Evolutionary conservation across 2,888 invertebrate species (phyloP).

Genomic region (Drosophila mulleri): DNA sequence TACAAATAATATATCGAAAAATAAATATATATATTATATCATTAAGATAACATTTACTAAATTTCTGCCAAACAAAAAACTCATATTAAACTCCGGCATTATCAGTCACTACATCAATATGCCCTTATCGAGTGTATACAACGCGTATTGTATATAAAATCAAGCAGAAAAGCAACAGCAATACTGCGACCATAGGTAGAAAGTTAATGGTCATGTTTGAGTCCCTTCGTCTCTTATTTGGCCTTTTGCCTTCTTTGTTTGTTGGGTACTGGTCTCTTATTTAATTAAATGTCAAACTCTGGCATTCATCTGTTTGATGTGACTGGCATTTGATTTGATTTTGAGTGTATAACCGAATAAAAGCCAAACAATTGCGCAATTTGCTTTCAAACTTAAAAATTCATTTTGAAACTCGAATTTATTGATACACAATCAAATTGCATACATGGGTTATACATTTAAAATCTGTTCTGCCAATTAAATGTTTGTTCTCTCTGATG

Average conservation of each 20-base stretch:
- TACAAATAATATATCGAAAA: too few relatives aligned
- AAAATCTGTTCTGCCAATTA: not conserved
- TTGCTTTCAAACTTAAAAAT: constrained; percentile 20
- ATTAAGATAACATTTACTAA: not conserved
- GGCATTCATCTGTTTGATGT: constrained; percentile 31
- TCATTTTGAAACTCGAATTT: not conserved
- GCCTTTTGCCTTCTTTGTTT: not conserved
- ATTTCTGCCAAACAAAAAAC: not conserved
- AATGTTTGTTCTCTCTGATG: not conserved
- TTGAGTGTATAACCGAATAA: constrained; percentile 24
- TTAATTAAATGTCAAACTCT: constrained; percentile 78
- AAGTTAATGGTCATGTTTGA: constrained; percentile 57
- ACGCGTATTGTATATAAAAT: constrained; percentile 29
- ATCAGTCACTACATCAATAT: not conserved
- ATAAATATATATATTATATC: too few relatives aligned
- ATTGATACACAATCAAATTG: not conserved
- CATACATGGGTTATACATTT: constrained; percentile 1
- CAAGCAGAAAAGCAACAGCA: constrained; percentile 34
- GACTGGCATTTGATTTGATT: constrained; percentile 57
- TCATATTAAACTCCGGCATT: not conserved
- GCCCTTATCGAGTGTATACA: not conserved
- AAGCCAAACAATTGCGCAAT: constrained; percentile 45
- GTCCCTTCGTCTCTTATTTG: constrained; percentile 20
- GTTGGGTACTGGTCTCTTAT: constrained; percentile 45
- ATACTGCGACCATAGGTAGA: constrained; percentile 45